phyloP scores from a whole-genome alignment of 1,140 invertebrate species.

The Gryllus bimaculatus region DNA sequence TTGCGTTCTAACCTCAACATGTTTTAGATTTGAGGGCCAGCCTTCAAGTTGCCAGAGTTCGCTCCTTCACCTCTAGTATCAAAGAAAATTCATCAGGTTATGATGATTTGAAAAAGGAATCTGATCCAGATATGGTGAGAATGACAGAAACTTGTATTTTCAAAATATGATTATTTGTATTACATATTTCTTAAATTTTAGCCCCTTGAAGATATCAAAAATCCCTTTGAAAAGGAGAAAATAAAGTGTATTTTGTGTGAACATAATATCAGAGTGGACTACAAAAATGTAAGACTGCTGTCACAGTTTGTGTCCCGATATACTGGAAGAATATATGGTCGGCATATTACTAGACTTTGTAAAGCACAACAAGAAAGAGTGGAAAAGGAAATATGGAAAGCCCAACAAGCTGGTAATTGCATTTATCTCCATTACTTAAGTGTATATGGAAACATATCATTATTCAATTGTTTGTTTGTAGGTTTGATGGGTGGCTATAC shows the following conservation, averaged over 20 bases:
- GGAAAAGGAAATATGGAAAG: conserved; percentile 58
- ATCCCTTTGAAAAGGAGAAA: conserved; percentile 72
- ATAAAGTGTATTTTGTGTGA: conserved; percentile 79
- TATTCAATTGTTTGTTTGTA: conserved; percentile 26
- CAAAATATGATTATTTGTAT: not conserved
- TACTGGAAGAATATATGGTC: conserved; percentile 82
- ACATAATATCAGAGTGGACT: conserved; percentile 71
- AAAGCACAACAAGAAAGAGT: conserved; percentile 59
- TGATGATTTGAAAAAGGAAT: too few relatives aligned
- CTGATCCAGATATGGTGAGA: too few relatives aligned
- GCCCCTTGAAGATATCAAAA: conserved; percentile 48
- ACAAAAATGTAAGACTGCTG: conserved; percentile 83
- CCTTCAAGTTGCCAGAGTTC: too few relatives aligned
- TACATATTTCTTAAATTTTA: conserved; percentile 9
- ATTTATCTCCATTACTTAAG: not conserved
- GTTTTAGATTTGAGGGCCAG: too few relatives aligned
- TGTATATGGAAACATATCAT: conserved; percentile 14
- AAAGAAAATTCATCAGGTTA: too few relatives aligned
- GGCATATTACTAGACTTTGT: conserved; percentile 85
- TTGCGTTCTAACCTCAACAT: too few relatives aligned
- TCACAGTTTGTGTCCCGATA: conserved; percentile 93
- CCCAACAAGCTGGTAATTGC: conserved; percentile 49
- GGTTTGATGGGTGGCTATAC: conserved; percentile 65
- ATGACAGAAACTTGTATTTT: too few relatives aligned
- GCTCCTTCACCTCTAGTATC: too few relatives aligned